phyloP scores from a whole-genome alignment of 2,797 vertebrate genomes.

The Merluccius polli region DNA sequence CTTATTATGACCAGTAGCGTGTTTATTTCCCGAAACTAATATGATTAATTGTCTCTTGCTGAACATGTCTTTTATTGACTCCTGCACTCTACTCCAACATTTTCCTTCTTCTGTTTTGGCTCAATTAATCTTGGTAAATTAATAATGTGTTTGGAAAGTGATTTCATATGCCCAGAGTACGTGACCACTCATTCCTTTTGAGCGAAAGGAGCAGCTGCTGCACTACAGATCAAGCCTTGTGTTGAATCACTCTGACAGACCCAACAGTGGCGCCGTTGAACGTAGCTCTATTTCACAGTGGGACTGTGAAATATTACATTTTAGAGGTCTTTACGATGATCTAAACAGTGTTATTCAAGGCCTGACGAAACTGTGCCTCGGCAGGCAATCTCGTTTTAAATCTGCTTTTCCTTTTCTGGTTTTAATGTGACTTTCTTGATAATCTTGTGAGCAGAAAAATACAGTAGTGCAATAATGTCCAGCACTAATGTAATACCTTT shows the following conservation, averaged over 20 bases:
- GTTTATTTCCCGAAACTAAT: not conserved
- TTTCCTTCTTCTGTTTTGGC: not conserved
- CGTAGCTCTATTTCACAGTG: constrained; percentile 23
- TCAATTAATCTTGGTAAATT: constrained; percentile 6
- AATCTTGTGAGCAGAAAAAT: constrained; percentile 67
- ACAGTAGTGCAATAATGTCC: constrained; percentile 74
- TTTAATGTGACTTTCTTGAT: constrained; percentile 68
- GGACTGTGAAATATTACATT: constrained; percentile 22
- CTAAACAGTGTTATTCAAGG: constrained; percentile 38
- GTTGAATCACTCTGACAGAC: constrained; percentile 35
- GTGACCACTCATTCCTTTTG: constrained; percentile 25
- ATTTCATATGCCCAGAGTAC: not conserved
- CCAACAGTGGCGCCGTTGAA: constrained; percentile 20
- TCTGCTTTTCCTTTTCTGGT: constrained; percentile 54
- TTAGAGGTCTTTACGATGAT: constrained; percentile 23
- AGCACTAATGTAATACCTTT: constrained; percentile 83
- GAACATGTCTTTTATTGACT: not conserved
- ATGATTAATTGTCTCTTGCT: not conserved
- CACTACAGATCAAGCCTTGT: constrained; percentile 35
- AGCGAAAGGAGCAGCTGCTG: constrained; percentile 33
- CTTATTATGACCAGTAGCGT: not conserved
- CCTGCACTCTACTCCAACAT: not conserved
- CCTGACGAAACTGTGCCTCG: constrained; percentile 20
- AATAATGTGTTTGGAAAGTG: constrained; percentile 15
- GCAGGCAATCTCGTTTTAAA: constrained; percentile 52